These are phyloP conservation scores for Xyrichtys novacula DNA, from an alignment of 2,797 vertebrate genomes.

Conservation along the genomic window DNA sequence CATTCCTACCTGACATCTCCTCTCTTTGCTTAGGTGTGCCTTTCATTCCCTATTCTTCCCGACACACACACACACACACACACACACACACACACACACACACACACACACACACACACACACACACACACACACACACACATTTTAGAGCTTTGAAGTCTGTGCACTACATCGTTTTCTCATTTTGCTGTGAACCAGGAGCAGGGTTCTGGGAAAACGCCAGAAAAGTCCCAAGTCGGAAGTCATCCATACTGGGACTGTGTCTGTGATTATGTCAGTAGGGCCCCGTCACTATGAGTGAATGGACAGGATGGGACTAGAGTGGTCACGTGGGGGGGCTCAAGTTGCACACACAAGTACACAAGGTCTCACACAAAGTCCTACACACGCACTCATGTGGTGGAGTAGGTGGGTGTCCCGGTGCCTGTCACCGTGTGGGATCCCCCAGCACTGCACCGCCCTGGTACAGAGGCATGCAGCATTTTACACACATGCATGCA, in stretches of 20 bases:
- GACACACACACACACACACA: conserved; percentile 3
- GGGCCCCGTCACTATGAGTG: conserved; percentile 63
- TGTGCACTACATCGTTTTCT: conserved; percentile 57
- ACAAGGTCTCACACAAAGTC: conserved; percentile 30
- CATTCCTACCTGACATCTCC: conserved; percentile 76
- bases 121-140: conserved; percentile 30
- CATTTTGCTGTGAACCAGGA: conserved; percentile 57
- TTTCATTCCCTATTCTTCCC: conserved; percentile 53
- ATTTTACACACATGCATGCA: conserved; percentile 60
- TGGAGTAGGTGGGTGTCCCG: conserved; percentile 54
- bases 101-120: conserved; percentile 13
- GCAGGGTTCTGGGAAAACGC: conserved; percentile 66
- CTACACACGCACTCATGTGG: conserved; percentile 45
- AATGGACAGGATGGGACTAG: conserved; percentile 64
- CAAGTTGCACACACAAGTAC: conserved; percentile 57
- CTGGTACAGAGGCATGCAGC: conserved; percentile 35
- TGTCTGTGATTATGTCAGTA: conserved; percentile 40
- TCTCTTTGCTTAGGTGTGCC: conserved; percentile 60
- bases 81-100: too few relatives aligned
- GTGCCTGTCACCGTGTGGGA: conserved; percentile 53
- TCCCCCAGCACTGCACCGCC: conserved; percentile 12
- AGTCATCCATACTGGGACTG: conserved; percentile 46
- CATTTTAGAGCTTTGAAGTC: conserved; percentile 60
- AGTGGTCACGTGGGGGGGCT: conserved; percentile 65
- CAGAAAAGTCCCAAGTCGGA: conserved; percentile 56